phyloP scores from a whole-genome alignment of 2,888 invertebrate genomes.

The Hydrotaea cyrtoneurina region DNA sequence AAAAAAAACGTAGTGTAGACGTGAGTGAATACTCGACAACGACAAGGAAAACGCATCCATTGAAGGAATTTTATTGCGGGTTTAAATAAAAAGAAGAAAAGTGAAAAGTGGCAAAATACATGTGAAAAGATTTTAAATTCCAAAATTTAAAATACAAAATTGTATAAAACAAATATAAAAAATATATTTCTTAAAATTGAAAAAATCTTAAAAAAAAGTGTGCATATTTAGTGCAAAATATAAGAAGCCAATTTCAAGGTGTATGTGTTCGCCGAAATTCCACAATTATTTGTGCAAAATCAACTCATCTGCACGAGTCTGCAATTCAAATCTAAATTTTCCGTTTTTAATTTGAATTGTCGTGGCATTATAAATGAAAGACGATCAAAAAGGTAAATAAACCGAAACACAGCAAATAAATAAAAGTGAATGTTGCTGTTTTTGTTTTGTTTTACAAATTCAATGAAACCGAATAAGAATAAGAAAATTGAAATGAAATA shows the following conservation, averaged over 20 bases:
- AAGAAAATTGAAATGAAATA: neutral
- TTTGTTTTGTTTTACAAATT: too few relatives aligned
- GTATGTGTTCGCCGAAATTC: neutral
- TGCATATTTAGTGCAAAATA: too few relatives aligned
- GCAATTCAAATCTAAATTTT: conserved; percentile 17
- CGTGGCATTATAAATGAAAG: conserved; percentile 62
- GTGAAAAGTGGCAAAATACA: too few relatives aligned
- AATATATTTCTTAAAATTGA: neutral
- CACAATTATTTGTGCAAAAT: neutral
- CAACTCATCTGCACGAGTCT: neutral
- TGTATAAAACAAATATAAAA: neutral
- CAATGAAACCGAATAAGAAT: neutral
- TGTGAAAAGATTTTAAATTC: conserved; percentile 5
- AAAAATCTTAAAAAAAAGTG: too few relatives aligned
- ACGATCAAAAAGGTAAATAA: conserved; percentile 63
- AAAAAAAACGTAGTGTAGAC: neutral
- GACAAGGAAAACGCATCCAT: too few relatives aligned
- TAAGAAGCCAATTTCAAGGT: neutral
- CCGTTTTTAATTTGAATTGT: conserved; percentile 24
- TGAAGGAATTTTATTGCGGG: too few relatives aligned
- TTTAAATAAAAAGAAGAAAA: too few relatives aligned
- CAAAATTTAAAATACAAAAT: conserved; percentile 8
- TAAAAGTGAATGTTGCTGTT: too few relatives aligned
- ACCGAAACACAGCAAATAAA: neutral
- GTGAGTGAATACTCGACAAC: too few relatives aligned